Percentiles rank a stretch among this genome's conserved stretches.
Evolutionary conservation across 1,140 invertebrate species (phyloP).

Genomic region (Arctopsyche grandis): DNA sequence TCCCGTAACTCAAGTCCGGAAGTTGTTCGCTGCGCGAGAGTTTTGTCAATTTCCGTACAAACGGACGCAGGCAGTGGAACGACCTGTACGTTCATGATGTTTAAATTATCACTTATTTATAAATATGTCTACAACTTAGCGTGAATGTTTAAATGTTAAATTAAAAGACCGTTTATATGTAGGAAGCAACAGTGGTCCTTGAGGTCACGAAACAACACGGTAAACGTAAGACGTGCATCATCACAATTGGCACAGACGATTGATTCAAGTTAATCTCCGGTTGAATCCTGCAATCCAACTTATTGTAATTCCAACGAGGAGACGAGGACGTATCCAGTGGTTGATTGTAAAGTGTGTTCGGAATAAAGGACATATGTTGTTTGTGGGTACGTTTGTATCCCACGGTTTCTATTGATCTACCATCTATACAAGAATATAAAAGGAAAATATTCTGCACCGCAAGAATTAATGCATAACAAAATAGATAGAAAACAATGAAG

Average conservation of each 20-base stretch:
- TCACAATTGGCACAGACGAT: not conserved
- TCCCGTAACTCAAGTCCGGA: conserved; percentile 30
- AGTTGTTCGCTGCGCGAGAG: not conserved
- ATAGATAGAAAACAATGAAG: not conserved
- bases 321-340: not conserved
- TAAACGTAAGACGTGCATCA: too few species aligned
- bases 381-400: not conserved
- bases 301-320: not conserved
- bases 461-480: not conserved
- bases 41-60: conserved; percentile 16
- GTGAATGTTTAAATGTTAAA: too few species aligned
- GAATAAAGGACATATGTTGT: not conserved
- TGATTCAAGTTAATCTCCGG: not conserved
- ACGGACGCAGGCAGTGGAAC: not conserved
- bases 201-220: too few species aligned
- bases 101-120: not conserved
- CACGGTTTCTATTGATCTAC: conserved; percentile 18
- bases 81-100: not conserved
- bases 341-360: not conserved
- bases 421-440: not conserved
- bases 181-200: too few species aligned
- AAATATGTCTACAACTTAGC: too few species aligned
- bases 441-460: not conserved
- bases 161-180: too few species aligned
- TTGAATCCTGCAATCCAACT: not conserved